A percentile compares a stretch with the other conserved stretches of the same genome.
Evolutionary conservation across 2,113 vertebrate species (phyloP).

Genomic region (Tetrao urogallus): DNA sequence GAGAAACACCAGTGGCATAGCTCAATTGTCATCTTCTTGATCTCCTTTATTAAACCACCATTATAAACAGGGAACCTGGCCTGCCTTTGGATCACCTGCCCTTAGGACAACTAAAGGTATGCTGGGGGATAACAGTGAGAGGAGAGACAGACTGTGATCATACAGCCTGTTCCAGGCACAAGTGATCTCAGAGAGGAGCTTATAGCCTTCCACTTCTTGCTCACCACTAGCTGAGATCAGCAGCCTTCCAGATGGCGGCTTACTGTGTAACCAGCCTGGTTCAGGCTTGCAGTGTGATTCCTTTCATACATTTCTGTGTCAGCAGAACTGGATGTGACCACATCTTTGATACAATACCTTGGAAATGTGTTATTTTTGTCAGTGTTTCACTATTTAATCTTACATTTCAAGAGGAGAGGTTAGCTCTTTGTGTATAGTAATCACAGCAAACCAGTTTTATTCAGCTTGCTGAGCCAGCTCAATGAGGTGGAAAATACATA

Average conservation of each 20-base stretch:
- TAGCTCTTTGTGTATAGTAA: neutral
- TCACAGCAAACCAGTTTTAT: neutral
- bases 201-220: neutral
- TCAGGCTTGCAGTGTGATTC: rapidly evolving
- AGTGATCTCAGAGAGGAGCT: neutral
- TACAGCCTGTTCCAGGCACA: neutral
- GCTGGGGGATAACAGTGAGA: neutral
- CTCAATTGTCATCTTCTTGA: neutral
- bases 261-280: neutral
- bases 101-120: neutral
- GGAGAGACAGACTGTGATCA: neutral
- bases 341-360: neutral
- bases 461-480: neutral
- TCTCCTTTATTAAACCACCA: neutral
- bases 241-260: neutral
- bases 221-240: rapidly evolving
- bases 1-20: neutral
- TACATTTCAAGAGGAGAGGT: neutral
- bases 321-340: neutral
- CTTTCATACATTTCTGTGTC: neutral
- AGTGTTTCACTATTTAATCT: neutral
- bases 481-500: neutral
- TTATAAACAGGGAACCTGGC: neutral
- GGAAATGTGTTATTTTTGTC: neutral
- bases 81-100: neutral